phyloP scores from a whole-genome alignment of 1,140 invertebrate genomes.

The Chironomus tepperi region DNA sequence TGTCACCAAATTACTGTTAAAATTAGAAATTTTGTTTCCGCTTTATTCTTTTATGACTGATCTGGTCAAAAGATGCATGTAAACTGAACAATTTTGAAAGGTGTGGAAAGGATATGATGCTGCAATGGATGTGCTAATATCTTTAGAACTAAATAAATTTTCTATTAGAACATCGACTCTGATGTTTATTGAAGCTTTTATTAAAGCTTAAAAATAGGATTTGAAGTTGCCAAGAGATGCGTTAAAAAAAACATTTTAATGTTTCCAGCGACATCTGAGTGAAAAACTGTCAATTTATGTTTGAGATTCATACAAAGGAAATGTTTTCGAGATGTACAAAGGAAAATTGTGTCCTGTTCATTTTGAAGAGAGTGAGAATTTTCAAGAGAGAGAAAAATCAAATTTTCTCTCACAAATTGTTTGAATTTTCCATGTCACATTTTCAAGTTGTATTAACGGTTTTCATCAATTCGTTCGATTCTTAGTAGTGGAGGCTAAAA shows the following conservation, averaged over 20 bases:
- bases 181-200: neutral
- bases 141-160: neutral
- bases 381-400: too few relatives aligned
- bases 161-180: neutral
- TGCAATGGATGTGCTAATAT: neutral
- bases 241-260: neutral
- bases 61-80: neutral
- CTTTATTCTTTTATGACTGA: neutral
- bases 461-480: too few relatives aligned
- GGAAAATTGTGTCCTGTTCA: too few relatives aligned
- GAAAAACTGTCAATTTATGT: neutral
- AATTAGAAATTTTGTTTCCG: neutral
- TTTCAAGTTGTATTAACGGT: too few relatives aligned
- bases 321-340: too few relatives aligned
- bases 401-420: too few relatives aligned
- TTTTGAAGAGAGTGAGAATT: too few relatives aligned
- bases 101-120: conserved; percentile 6
- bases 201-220: neutral
- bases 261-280: neutral
- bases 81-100: neutral
- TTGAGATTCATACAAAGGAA: neutral
- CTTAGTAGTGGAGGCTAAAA: too few relatives aligned
- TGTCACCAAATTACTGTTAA: too few relatives aligned
- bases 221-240: neutral
- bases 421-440: too few relatives aligned